Base-by-base conservation (phyloP, 2,888 invertebrate species). In the Xylota sylvarum region DNA sequence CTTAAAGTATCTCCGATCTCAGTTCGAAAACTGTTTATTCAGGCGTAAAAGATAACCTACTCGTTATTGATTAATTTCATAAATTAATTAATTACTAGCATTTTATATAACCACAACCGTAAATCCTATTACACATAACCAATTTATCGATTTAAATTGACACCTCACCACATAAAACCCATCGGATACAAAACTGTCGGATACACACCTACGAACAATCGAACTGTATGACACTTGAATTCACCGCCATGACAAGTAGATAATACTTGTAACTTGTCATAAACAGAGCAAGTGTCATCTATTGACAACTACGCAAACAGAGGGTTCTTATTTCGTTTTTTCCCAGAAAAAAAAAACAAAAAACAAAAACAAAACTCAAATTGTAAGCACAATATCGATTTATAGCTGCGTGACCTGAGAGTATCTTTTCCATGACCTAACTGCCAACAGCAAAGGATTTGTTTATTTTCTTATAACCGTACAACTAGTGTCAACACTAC, bases 241-340 rank as follows among this genome's bases (percentile, higher is more conserved):
- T 74, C 19, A 52, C 43, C 62, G 9, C 23, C 14, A 46, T 76
- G 55, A 35, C 56, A 35, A 2, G 35, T n/a, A 46, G 46, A 62
- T 56, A 65, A 55, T 65, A 35, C n/a, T n/a, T n/a, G n/a, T 23
- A 19, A 14, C 55, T 17, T 76, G 48, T 67, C 65, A 76, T 48
- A 55, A 65, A 30, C 56, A 46, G 58, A 58, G 48, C 30, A 43
- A 46, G 46, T 58, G 58, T 67, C 46, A 46, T 37, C 30, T 40
- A 40, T 50, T 64, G 64, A 48, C 48, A 64, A 10, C 12, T 64
- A 50, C 50, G 23, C 10, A 50, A 50, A 50, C 23, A 19, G 12
- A 23, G 23, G 14, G 14, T 43, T 14, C 14, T 43, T 43, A 43
- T 14, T 43, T 43, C 14, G 2, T 6, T 6, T 12, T 14, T 14